Percentiles rank a stretch among this genome's conserved stretches.
phyloP scores from a whole-genome alignment of 2,113 vertebrate species.

The Cranoglanis bouderius region DNA sequence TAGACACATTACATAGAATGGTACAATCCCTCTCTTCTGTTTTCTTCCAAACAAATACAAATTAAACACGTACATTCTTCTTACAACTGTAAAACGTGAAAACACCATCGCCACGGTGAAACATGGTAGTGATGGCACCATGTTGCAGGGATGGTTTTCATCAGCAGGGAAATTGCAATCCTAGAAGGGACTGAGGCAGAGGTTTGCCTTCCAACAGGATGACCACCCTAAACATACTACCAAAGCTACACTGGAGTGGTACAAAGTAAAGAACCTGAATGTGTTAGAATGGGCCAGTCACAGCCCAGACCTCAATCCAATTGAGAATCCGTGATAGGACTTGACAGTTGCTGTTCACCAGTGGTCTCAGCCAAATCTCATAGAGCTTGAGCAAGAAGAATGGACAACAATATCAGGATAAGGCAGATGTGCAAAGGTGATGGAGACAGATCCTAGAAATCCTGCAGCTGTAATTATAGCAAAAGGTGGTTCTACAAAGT shows the following conservation, averaged over 20 bases:
- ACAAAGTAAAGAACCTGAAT: not conserved
- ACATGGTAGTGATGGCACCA: too few species aligned
- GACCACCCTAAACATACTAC: not conserved
- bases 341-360: not conserved
- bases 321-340: not conserved
- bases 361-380: not conserved
- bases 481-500: not conserved
- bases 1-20: not conserved
- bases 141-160: not conserved
- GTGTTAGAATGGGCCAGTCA: not conserved
- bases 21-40: not conserved
- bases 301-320: not conserved
- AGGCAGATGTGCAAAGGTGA: not conserved
- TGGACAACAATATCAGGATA: not conserved
- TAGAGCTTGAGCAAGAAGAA: not conserved
- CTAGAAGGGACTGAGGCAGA: not conserved
- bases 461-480: not conserved
- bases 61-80: not conserved
- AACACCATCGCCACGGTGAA: not conserved
- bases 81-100: not conserved
- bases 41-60: not conserved
- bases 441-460: not conserved
- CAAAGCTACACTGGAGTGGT: not conserved
- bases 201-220: not conserved
- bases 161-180: not conserved